Evolutionary conservation across 2,797 vertebrate species (phyloP).

Genomic region (Sebastes matsubarae): DNA sequence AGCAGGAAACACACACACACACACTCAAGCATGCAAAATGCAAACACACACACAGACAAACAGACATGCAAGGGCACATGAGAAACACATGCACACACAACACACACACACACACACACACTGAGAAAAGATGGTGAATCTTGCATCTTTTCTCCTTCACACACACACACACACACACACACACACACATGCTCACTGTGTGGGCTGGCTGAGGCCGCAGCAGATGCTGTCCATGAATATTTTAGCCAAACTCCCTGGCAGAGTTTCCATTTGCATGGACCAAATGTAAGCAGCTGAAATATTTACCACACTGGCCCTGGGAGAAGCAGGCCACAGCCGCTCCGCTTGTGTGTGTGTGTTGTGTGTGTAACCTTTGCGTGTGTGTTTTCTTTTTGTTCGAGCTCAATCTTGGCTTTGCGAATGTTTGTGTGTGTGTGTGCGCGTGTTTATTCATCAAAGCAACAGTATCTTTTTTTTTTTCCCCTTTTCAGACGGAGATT

Average conservation of each 20-base stretch:
- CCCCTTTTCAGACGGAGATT: constrained; percentile 85
- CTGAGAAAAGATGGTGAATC: constrained; percentile 20
- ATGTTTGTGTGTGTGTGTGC: not conserved
- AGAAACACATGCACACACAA: not conserved
- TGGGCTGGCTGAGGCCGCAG: constrained; percentile 77
- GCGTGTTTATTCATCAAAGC: constrained; percentile 66
- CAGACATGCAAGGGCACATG: constrained; percentile 17
- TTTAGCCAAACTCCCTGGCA: constrained; percentile 80
- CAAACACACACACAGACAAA: constrained; percentile 25
- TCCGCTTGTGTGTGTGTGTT: constrained; percentile 25
- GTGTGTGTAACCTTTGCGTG: not conserved
- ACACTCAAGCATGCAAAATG: constrained; percentile 28
- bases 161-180: constrained; percentile 9
- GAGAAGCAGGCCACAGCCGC: constrained; percentile 64
- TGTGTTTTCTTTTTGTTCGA: not conserved
- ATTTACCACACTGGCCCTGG: constrained; percentile 81
- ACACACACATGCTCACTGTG: constrained; percentile 49
- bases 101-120: not conserved
- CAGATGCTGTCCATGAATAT: constrained; percentile 87
- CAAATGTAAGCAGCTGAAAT: constrained; percentile 87
- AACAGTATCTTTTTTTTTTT: constrained; percentile 55
- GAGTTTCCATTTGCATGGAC: constrained; percentile 85
- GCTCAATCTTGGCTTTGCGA: not conserved
- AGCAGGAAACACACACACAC: constrained; percentile 53
- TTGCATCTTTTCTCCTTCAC: not conserved